Percentiles rank a stretch among this genome's conserved stretches.
Conservation (phyloP, 1,140 invertebrate species). For the Macrocentrus cingulum region DNA sequence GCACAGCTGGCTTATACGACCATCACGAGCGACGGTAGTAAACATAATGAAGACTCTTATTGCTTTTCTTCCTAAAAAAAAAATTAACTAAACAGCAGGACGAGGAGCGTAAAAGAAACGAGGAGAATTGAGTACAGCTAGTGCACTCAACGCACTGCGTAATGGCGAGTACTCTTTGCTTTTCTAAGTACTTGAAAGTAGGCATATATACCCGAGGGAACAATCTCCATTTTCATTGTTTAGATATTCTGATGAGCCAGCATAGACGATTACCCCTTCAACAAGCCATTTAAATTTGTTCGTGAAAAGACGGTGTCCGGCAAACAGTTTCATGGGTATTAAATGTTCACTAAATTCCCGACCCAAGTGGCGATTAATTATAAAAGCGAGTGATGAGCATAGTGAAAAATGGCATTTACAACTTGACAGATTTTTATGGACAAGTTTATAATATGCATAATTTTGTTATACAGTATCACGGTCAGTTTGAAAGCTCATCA, state of each 20-base stretch:
- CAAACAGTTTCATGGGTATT: neutral
- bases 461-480: too few relatives aligned
- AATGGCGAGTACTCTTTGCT: slow-evolving; percentile 36
- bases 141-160: slow-evolving; percentile 32
- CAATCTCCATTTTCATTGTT: slow-evolving; percentile 34
- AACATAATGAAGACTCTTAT: slow-evolving; percentile 16
- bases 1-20: neutral
- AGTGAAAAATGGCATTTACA: too few relatives aligned
- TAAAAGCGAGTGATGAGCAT: too few relatives aligned
- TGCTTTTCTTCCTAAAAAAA: slow-evolving; percentile 13
- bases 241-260: slow-evolving; percentile 46
- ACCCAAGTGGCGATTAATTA: neutral
- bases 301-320: slow-evolving; percentile 21
- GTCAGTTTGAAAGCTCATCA: neutral
- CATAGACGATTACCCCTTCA: slow-evolving; percentile 39
- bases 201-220: neutral
- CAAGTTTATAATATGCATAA: too few relatives aligned
- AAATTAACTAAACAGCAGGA: neutral
- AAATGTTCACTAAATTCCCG: neutral
- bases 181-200: slow-evolving; percentile 36
- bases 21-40: neutral
- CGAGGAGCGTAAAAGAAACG: slow-evolving; percentile 15
- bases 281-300: slow-evolving; percentile 35
- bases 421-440: too few relatives aligned
- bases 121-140: slow-evolving; percentile 42